These are phyloP conservation scores for Gymnothorax javanicus DNA, from an alignment of 2,797 vertebrate genomes.

Conservation along the genomic window DNA sequence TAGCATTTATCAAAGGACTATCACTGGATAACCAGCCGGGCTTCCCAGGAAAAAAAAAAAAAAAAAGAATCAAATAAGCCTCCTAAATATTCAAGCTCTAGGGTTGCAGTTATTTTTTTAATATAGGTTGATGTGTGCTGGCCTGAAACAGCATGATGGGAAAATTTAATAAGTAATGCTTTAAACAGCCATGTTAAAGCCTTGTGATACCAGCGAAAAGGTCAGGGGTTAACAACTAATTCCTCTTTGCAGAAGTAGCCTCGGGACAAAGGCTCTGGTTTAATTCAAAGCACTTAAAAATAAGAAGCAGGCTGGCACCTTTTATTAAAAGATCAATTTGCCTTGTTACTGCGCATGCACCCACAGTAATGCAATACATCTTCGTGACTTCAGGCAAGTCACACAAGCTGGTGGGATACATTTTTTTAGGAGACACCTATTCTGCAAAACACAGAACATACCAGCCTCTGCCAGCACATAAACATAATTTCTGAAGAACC, in stretches of 20 bases:
- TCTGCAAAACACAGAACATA: neutral
- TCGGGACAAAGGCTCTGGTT: slow-evolving; percentile 28
- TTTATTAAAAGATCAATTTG: slow-evolving; percentile 42
- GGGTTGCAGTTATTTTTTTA: slow-evolving; percentile 5
- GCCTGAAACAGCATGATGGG: neutral
- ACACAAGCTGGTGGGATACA: slow-evolving; percentile 23
- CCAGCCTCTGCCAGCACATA: neutral
- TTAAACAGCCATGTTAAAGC: slow-evolving; percentile 27
- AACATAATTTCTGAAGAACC: neutral
- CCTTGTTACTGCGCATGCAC: slow-evolving; percentile 26
- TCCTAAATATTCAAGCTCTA: slow-evolving; percentile 4
- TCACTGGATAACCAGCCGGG: neutral
- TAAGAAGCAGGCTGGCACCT: slow-evolving; percentile 30
- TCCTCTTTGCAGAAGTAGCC: slow-evolving; percentile 24
- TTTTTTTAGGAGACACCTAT: neutral
- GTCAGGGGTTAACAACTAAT: slow-evolving; percentile 31
- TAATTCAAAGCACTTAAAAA: slow-evolving; percentile 33
- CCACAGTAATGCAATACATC: slow-evolving; percentile 25
- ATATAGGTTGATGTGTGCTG: slow-evolving; percentile 5
- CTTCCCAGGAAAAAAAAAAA: neutral
- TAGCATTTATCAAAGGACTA: neutral
- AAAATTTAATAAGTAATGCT: slow-evolving; percentile 7
- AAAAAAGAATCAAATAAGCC: neutral
- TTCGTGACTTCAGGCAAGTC: slow-evolving; percentile 33
- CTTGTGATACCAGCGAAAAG: slow-evolving; percentile 1